Base-by-base conservation (phyloP, 2,113 vertebrate genomes). In the Vireo altiloquus region DNA sequence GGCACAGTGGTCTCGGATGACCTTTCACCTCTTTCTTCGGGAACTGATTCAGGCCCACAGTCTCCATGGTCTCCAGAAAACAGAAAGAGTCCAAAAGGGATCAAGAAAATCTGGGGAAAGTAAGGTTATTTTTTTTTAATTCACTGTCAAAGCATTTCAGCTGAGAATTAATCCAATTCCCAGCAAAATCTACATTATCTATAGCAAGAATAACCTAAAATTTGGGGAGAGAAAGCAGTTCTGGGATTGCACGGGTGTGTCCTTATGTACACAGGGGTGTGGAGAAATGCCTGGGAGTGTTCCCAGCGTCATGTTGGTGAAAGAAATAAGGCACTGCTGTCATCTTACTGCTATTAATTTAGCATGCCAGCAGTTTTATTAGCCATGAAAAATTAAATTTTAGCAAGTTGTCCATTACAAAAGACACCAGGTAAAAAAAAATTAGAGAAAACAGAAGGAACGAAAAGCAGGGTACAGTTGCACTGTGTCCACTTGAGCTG, bases 21-120 rank as follows among this genome's bases (percentile, higher is more conserved):
- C 47, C 94, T 98, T 70, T 99, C 99, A 19, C 98, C 98, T 24
- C 82, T 96, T 49, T 98, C 98, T 37, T 99, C 97, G 35, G 98
- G 97, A 60, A 97, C 64, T 0, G 98, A 99, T 61, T 97, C 98
- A 3, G 95, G 98, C n/a, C 97, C 98, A 49, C 98, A 98, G 15
- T 98, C 98, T 85, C 98, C 99, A 15, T 84, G 99, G 82, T 98
- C 98, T 57, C 98, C 98, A 69, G 99, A 99, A 91, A 98, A 98
- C 90, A 98, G 98, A 94, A 99, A 98, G 97, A 99, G 98, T 77
- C 99, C 98, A 94, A 99, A 98, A 97, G 99, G 99, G 93, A 99
- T 99, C 96, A 99, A 97, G 97, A 99, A 98, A 96, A 98, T 99
- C 90, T 99, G 99, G 99, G 99, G 99, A 96, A 99, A 99, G 99